A percentile compares a stretch with the other conserved stretches of the same genome.
These are phyloP conservation scores for Oasisia sp. DNA, from an alignment of 2,888 invertebrate genomes.

Conservation along the genomic window DNA sequence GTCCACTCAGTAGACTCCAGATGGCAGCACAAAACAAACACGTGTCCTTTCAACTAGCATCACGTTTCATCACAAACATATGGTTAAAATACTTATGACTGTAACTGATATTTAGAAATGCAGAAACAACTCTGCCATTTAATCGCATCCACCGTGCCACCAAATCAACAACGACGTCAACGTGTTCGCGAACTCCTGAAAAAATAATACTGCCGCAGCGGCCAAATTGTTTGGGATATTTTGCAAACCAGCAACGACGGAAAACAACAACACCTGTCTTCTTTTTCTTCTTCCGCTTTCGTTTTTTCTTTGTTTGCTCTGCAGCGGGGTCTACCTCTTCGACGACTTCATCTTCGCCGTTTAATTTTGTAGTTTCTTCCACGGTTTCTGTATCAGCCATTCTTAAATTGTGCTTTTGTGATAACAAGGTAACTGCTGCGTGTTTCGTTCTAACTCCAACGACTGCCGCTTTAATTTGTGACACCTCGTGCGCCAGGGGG, in stretches of 20 bases:
- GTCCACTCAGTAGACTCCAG: neutral
- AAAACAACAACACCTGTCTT: constrained; percentile 13
- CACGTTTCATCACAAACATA: neutral
- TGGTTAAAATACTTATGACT: neutral
- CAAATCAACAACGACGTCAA: neutral
- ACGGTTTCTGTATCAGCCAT: neutral
- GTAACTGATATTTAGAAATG: neutral
- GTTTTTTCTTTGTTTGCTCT: constrained; percentile 4
- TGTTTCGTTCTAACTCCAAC: neutral
- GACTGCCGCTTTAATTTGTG: neutral
- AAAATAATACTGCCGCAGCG: neutral
- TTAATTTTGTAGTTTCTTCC: neutral
- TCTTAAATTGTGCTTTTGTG: neutral
- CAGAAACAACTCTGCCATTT: neutral
- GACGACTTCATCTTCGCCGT: neutral
- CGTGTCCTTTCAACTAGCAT: neutral
- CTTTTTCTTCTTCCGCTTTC: constrained; percentile 9
- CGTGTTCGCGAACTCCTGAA: neutral
- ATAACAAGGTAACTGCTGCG: neutral
- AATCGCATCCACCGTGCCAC: neutral
- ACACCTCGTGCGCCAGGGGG: too few relatives aligned
- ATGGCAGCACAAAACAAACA: neutral
- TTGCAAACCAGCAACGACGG: neutral
- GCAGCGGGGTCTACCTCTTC: neutral
- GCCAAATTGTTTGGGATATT: neutral